A percentile compares a stretch with the other conserved stretches of the same genome.
phyloP scores from a whole-genome alignment of 2,113 vertebrate genomes.

The Numida meleagris region DNA sequence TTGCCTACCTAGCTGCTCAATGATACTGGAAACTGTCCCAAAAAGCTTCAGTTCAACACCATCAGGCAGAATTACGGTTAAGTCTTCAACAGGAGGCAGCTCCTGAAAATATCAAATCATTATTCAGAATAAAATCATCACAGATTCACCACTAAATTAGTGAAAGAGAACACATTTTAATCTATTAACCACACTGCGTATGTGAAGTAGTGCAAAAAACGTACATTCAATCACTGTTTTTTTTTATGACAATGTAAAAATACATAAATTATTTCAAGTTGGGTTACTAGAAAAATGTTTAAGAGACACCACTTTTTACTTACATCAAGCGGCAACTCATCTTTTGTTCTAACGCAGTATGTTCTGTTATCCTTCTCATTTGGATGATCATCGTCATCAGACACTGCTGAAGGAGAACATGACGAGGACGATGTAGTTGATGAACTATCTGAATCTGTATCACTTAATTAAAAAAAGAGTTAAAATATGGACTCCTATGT shows the following conservation, averaged over 20 bases:
- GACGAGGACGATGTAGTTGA: constrained; percentile 42
- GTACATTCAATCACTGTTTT: not conserved
- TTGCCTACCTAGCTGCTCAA: constrained; percentile 88
- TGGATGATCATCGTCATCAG: constrained; percentile 71
- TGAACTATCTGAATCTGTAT: constrained; percentile 77
- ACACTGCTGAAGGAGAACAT: constrained; percentile 29
- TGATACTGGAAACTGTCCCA: constrained; percentile 86
- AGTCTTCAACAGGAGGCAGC: constrained; percentile 86
- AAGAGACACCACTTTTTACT: constrained; percentile 15
- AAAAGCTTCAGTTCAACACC: constrained; percentile 83
- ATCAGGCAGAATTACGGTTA: constrained; percentile 82
- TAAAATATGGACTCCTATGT: not conserved
- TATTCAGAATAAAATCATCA: not conserved
- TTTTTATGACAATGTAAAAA: not conserved
- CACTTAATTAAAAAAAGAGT: constrained; percentile 57
- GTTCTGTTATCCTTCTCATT: constrained; percentile 59
- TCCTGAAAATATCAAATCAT: constrained; percentile 76
- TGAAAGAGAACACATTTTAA: not conserved
- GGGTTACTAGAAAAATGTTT: not conserved
- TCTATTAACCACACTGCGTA: not conserved
- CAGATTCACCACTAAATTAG: not conserved
- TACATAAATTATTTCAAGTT: not conserved
- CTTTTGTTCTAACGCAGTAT: constrained; percentile 72
- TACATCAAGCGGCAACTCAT: constrained; percentile 76
- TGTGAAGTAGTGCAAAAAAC: not conserved